Percentiles rank a stretch among this genome's conserved stretches.
These are phyloP conservation scores for Platycheirus albimanus DNA, from an alignment of 2,888 invertebrate species.

Conservation along the genomic window DNA sequence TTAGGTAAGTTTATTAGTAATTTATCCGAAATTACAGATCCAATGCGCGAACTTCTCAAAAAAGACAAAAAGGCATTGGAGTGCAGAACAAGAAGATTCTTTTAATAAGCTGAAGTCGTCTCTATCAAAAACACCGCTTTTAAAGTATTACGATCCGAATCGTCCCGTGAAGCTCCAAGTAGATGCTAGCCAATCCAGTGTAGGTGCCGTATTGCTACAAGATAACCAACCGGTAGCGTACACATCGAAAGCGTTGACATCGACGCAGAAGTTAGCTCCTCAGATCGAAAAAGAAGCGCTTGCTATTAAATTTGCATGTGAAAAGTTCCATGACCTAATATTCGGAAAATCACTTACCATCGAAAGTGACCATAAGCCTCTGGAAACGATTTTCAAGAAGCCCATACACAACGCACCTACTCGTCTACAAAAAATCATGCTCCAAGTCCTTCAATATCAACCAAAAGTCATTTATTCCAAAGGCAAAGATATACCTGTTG, in stretches of 20 bases:
- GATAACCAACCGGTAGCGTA: slow-evolving; percentile 31
- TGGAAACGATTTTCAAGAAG: slow-evolving; percentile 76
- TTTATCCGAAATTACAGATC: too few relatives aligned
- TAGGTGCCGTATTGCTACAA: slow-evolving; percentile 44
- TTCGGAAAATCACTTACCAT: slow-evolving; percentile 57
- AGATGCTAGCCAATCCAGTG: slow-evolving; percentile 25
- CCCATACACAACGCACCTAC: slow-evolving; percentile 22
- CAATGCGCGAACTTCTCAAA: slow-evolving; percentile 43
- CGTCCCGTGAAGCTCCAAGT: slow-evolving; percentile 29
- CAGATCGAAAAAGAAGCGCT: slow-evolving; percentile 34
- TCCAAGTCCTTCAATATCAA: slow-evolving; percentile 72
- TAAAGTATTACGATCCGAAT: slow-evolving; percentile 34
- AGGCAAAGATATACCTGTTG: slow-evolving; percentile 75
- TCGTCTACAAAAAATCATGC: slow-evolving; percentile 75
- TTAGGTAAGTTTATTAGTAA: slow-evolving; percentile 48
- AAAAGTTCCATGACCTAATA: slow-evolving; percentile 75
- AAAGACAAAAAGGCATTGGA: slow-evolving; percentile 38
- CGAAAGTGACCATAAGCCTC: slow-evolving; percentile 75
- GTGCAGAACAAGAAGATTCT: slow-evolving; percentile 25
- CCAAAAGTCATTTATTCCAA: slow-evolving; percentile 72
- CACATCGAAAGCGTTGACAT: slow-evolving; percentile 20
- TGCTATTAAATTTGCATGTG: slow-evolving; percentile 42
- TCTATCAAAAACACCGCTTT: slow-evolving; percentile 29
- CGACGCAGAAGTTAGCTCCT: slow-evolving; percentile 18
- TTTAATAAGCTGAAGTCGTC: slow-evolving; percentile 32